Evolutionary conservation across 2,113 vertebrate genomes (phyloP).

Genomic region (Girardinichthys multiradiatus): DNA sequence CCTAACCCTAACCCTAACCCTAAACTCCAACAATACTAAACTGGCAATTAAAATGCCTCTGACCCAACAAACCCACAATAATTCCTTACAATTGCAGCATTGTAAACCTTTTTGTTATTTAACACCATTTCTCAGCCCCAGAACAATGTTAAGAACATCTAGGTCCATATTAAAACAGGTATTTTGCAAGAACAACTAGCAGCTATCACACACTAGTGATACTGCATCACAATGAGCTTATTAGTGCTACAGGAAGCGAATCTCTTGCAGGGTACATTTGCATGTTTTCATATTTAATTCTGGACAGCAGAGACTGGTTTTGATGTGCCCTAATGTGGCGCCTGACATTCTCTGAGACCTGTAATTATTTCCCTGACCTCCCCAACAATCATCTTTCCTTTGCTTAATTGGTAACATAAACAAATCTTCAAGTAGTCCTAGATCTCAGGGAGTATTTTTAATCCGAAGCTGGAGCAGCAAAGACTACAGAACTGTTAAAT

Average conservation of each 20-base stretch:
- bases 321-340: slow-evolving; percentile 79
- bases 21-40: slow-evolving; percentile 4
- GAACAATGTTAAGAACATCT: slow-evolving; percentile 15
- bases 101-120: slow-evolving; percentile 14
- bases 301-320: slow-evolving; percentile 72
- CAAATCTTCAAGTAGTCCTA: slow-evolving; percentile 72
- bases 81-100: slow-evolving; percentile 12
- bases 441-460: slow-evolving; percentile 51
- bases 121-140: slow-evolving; percentile 11
- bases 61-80: slow-evolving; percentile 7
- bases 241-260: slow-evolving; percentile 70
- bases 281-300: slow-evolving; percentile 80
- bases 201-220: slow-evolving; percentile 61
- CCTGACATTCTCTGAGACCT: slow-evolving; percentile 74
- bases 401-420: slow-evolving; percentile 80
- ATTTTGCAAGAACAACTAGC: slow-evolving; percentile 56
- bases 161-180: slow-evolving; percentile 30
- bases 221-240: slow-evolving; percentile 76
- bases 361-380: slow-evolving; percentile 80
- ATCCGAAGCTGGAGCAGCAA: slow-evolving; percentile 43
- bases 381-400: slow-evolving; percentile 75
- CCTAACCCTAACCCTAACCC: slow-evolving; percentile 6
- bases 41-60: slow-evolving; percentile 20
- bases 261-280: slow-evolving; percentile 66
- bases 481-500: slow-evolving; percentile 33